Conservation (phyloP, 2,797 vertebrate species). For the Silurus lanzhouensis region DNA sequence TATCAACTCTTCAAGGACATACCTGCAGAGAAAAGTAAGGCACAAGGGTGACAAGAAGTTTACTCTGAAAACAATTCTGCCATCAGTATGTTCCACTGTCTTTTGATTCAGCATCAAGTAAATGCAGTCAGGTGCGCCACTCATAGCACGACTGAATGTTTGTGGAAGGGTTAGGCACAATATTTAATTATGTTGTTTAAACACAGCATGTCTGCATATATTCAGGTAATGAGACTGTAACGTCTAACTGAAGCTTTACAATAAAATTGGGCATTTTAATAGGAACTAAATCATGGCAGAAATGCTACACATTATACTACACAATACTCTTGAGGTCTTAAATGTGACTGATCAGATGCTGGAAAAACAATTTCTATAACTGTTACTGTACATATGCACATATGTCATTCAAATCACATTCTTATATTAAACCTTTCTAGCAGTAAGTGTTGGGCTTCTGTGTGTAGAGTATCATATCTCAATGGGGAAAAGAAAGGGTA, state of each 20-base stretch:
- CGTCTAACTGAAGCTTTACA: background rate
- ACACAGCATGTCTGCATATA: background rate
- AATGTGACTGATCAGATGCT: background rate
- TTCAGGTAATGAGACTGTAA: background rate
- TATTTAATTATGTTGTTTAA: background rate
- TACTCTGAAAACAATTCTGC: background rate
- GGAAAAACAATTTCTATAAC: background rate
- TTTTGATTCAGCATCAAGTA: background rate
- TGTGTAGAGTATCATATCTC: background rate
- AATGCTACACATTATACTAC: background rate
- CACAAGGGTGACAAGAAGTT: background rate
- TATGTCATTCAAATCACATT: background rate
- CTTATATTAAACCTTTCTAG: background rate
- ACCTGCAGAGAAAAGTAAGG: slow-evolving; percentile 71
- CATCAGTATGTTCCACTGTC: background rate
- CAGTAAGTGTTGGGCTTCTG: background rate
- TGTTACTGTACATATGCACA: background rate
- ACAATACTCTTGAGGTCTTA: background rate
- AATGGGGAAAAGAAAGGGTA: background rate
- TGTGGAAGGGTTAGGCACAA: background rate
- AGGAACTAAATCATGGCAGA: background rate
- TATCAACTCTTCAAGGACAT: slow-evolving; percentile 88
- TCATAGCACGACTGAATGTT: background rate
- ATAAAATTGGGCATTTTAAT: background rate
- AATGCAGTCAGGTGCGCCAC: background rate